Evolutionary conservation across 1,140 invertebrate species (phyloP).

Genomic region (Copidosoma floridanum): DNA sequence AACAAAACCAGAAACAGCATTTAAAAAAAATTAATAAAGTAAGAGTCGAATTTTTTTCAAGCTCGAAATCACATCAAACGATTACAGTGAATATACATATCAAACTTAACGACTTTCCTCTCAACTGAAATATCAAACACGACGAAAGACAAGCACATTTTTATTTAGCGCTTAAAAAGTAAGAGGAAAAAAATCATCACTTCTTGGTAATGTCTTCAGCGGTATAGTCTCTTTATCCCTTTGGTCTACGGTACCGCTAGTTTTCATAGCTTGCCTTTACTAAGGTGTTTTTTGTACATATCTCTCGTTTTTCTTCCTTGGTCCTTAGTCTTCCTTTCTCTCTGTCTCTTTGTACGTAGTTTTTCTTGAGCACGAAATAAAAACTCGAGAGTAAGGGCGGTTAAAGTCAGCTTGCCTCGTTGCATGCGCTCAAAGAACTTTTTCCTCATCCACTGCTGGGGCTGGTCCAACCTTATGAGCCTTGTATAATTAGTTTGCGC

Average conservation of each 20-base stretch:
- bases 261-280: conserved; percentile 4
- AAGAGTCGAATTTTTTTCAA: no score
- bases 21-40: no score
- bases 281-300: neutral
- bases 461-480: neutral
- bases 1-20: no score
- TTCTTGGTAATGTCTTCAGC: neutral
- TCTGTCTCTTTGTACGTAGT: neutral
- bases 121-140: neutral
- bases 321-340: no score
- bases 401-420: neutral
- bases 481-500: conserved; percentile 14
- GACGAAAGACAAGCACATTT: neutral
- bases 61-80: no score
- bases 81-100: no score
- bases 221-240: neutral
- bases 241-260: neutral
- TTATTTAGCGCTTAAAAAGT: neutral
- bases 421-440: neutral
- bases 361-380: neutral
- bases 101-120: neutral
- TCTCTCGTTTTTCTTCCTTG: no score
- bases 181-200: neutral
- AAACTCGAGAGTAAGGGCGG: neutral
- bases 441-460: no score